These are phyloP conservation scores for Distichodus sexfasciatus DNA, from an alignment of 2,797 vertebrate genomes.

Conservation along the genomic window DNA sequence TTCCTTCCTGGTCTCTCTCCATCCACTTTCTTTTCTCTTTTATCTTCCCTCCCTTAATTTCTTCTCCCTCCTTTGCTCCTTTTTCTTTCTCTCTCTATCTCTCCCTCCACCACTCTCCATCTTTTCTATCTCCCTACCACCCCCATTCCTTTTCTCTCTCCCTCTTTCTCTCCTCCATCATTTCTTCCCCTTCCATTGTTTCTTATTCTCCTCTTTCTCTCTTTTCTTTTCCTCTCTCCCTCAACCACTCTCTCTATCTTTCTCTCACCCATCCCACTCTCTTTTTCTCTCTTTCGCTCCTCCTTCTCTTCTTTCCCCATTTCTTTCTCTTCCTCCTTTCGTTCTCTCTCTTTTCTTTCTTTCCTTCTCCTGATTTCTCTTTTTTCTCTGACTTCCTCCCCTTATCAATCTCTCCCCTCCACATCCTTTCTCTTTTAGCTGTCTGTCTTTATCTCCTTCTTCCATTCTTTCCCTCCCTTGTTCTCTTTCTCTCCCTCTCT, in stretches of 20 bases:
- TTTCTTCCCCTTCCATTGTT: neutral
- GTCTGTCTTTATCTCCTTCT: too few relatives aligned
- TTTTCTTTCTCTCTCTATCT: neutral
- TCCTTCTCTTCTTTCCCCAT: neutral
- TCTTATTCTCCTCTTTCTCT: neutral
- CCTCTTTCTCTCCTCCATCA: neutral
- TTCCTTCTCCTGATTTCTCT: neutral
- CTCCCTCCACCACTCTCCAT: neutral
- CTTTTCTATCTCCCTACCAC: neutral
- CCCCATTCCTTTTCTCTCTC: neutral
- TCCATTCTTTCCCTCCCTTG: neutral
- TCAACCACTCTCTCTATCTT: neutral
- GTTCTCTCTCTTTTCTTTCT: neutral
- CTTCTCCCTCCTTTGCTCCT: neutral
- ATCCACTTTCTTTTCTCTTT: conserved; percentile 95
- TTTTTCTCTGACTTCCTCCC: too few relatives aligned
- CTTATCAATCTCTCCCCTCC: neutral
- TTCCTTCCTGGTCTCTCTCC: conserved; percentile 95
- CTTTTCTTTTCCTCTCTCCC: neutral
- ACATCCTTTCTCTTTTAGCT: too few relatives aligned
- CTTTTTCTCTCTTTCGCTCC: neutral
- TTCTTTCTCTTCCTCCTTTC: neutral
- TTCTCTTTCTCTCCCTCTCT: neutral
- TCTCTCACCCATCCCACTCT: neutral
- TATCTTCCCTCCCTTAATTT: conserved; percentile 63